A percentile compares a stretch with the other conserved stretches of the same genome.
Conservation (phyloP, 1,140 invertebrate genomes). For the Belonocnema kinseyi region DNA sequence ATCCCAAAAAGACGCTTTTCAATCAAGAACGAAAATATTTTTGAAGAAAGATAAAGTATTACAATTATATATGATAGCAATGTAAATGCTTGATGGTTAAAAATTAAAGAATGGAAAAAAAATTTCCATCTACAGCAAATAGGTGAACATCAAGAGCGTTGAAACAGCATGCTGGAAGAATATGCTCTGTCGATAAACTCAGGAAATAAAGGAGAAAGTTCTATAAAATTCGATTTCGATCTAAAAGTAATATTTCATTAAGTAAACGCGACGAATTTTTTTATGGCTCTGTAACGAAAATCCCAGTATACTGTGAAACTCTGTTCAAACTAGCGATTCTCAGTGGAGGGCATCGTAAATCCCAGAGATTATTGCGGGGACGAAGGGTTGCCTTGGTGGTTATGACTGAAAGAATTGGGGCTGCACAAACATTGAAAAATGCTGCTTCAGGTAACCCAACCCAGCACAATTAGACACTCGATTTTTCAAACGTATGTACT, state of each 20-base stretch:
- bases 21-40: too few relatives aligned
- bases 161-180: background rate
- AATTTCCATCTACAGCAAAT: too few relatives aligned
- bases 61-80: too few relatives aligned
- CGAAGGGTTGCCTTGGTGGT: constrained; percentile 41
- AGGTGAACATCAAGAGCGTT: background rate
- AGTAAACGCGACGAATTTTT: constrained; percentile 36
- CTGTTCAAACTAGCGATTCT: constrained; percentile 53
- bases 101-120: too few relatives aligned
- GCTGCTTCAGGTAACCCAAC: constrained; percentile 38
- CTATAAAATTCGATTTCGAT: constrained; percentile 5
- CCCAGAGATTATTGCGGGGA: constrained; percentile 57
- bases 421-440: constrained; percentile 53
- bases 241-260: constrained; percentile 39
- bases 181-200: background rate
- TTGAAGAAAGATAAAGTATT: too few relatives aligned
- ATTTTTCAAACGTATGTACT: constrained; percentile 9
- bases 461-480: constrained; percentile 19
- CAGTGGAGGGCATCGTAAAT: constrained; percentile 56
- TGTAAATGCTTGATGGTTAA: too few relatives aligned
- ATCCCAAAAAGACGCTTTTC: too few relatives aligned
- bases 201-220: constrained; percentile 6
- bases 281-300: constrained; percentile 48
- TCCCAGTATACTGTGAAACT: constrained; percentile 45
- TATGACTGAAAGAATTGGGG: constrained; percentile 50